phyloP scores from a whole-genome alignment of 2,797 vertebrate genomes.

The Falco biarmicus region DNA sequence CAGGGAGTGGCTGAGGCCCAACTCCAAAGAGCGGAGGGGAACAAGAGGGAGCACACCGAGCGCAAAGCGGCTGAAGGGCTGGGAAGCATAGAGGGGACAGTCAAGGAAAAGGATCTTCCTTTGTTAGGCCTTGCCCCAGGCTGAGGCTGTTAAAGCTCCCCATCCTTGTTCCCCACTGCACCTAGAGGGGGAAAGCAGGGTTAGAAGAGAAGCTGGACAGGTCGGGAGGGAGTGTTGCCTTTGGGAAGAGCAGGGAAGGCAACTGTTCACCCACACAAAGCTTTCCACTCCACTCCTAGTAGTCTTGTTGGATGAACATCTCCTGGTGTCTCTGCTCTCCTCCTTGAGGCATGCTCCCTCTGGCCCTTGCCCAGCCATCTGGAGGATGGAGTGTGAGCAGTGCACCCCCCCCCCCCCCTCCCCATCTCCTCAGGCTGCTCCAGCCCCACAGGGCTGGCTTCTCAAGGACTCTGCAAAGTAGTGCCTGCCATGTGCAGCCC shows the following conservation, averaged over 20 bases:
- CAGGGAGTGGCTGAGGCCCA: neutral
- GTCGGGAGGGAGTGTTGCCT: neutral
- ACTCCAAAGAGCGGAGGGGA: neutral
- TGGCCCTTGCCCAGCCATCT: neutral
- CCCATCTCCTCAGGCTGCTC: constrained; percentile 11
- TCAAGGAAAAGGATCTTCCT: constrained; percentile 6
- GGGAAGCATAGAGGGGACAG: neutral
- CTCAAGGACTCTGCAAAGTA: constrained; percentile 32
- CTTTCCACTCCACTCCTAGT: neutral
- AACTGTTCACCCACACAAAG: constrained; percentile 18
- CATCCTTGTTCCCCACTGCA: neutral
- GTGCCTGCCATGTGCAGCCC: neutral
- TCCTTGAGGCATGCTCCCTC: neutral
- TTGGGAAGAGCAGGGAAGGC: constrained; percentile 50
- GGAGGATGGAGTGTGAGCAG: constrained; percentile 37
- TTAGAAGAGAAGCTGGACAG: constrained; percentile 46
- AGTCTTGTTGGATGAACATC: neutral
- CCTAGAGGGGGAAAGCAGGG: constrained; percentile 3
- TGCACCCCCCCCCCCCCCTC: neutral
- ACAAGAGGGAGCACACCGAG: neutral
- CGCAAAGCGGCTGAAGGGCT: neutral
- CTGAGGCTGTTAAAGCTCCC: constrained; percentile 17
- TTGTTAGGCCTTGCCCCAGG: neutral
- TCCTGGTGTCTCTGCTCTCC: constrained; percentile 28
- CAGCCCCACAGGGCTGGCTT: neutral